Percentiles rank a stretch among this genome's conserved stretches.
These are phyloP conservation scores for Cranoglanis bouderius DNA, from an alignment of 2,113 vertebrate genomes.

Conservation along the genomic window DNA sequence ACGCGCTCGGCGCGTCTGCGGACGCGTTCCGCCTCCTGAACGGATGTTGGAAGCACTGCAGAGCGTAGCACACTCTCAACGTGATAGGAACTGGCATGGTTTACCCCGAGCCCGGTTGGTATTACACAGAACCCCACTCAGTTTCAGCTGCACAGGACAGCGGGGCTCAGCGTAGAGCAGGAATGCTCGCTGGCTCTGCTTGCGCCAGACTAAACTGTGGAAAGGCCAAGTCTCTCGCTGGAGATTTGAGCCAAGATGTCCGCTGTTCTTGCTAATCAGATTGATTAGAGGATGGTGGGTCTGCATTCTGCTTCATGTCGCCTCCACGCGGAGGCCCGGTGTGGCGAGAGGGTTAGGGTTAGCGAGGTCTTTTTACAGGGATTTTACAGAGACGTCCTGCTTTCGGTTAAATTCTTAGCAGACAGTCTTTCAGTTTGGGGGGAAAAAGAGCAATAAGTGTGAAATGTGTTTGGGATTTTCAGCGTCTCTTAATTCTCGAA, in stretches of 20 bases:
- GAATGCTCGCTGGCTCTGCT: constrained; percentile 55
- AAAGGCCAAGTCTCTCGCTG: constrained; percentile 57
- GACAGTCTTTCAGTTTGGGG: not conserved
- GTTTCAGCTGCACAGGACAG: constrained; percentile 36
- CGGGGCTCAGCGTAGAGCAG: constrained; percentile 54
- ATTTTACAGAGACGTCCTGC: constrained; percentile 61
- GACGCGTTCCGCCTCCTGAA: not conserved
- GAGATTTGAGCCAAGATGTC: constrained; percentile 72
- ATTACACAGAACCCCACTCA: constrained; percentile 35
- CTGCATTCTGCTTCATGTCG: constrained; percentile 25
- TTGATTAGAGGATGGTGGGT: constrained; percentile 68
- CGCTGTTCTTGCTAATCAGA: constrained; percentile 70
- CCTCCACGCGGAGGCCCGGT: not conserved
- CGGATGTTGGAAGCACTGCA: not conserved
- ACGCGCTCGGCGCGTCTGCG: not conserved
- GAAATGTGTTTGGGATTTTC: no score
- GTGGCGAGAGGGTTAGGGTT: not conserved
- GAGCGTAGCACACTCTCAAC: constrained; percentile 12
- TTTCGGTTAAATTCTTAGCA: constrained; percentile 63
- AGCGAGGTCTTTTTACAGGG: not conserved
- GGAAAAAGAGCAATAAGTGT: not conserved
- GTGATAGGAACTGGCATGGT: constrained; percentile 43
- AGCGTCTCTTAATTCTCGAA: not conserved
- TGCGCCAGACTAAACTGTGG: constrained; percentile 68
- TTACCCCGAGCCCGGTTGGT: constrained; percentile 4